Conservation (phyloP, 2,797 vertebrate species). For the Dendrocincla tyrannina region DNA sequence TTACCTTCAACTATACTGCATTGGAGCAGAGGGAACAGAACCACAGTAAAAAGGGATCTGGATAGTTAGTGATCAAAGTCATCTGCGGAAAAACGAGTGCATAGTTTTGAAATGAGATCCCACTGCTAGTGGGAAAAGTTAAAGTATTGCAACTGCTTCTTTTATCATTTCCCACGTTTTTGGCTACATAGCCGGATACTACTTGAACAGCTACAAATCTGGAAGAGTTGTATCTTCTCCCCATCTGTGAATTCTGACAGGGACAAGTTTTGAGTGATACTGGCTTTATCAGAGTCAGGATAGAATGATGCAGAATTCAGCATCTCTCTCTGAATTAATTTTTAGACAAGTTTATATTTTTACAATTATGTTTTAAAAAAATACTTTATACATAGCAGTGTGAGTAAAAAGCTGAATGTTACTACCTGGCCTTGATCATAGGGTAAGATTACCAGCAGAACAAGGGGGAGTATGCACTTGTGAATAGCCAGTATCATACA, state of each 20-base stretch:
- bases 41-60: neutral
- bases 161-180: neutral
- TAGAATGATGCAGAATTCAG: neutral
- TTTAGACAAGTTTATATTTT: neutral
- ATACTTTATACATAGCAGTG: neutral
- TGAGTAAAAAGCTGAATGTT: neutral
- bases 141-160: neutral
- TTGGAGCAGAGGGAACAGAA: neutral
- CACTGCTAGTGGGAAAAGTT: neutral
- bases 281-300: neutral
- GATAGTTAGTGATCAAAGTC: neutral
- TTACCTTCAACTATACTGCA: neutral
- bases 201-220: neutral
- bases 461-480: neutral
- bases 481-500: neutral
- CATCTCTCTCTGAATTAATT: neutral
- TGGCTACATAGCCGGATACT: neutral
- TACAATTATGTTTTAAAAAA: neutral
- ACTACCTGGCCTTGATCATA: neutral
- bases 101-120: neutral
- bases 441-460: neutral
- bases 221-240: neutral
- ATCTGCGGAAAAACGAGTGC: neutral
- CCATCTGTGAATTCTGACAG: neutral
- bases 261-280: neutral